Conservation (phyloP, 1,140 invertebrate genomes). For the Drosophila ogumai region DNA sequence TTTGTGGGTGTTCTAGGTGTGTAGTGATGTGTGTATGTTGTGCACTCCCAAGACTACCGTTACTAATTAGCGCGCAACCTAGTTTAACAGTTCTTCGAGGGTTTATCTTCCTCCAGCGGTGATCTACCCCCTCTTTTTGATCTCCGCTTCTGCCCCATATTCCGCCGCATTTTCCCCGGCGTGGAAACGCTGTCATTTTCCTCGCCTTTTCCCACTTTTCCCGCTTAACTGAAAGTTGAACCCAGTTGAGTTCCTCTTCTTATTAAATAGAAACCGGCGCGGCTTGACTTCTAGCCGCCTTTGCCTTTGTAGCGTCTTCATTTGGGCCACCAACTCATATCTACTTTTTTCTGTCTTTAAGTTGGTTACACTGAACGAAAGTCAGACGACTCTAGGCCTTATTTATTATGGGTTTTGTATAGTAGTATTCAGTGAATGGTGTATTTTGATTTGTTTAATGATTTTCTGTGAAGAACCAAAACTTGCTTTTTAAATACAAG, state of each 20-base stretch:
- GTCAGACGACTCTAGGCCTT: too few species aligned
- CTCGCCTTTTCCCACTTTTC: slow-evolving; percentile 26
- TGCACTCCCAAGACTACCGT: slow-evolving; percentile 70
- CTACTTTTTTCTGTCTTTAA: slow-evolving; percentile 5
- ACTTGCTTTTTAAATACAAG: not conserved
- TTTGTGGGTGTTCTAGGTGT: slow-evolving; percentile 16
- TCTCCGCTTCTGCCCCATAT: slow-evolving; percentile 5
- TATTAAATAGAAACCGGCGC: slow-evolving; percentile 60
- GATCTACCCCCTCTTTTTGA: slow-evolving; percentile 25
- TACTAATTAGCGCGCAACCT: slow-evolving; percentile 79
- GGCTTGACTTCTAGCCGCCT: slow-evolving; percentile 59
- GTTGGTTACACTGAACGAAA: slow-evolving; percentile 12
- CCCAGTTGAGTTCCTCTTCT: slow-evolving; percentile 54
- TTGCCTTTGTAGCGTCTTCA: slow-evolving; percentile 43
- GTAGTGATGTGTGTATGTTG: slow-evolving; percentile 54
- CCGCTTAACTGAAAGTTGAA: slow-evolving; percentile 31
- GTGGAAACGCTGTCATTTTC: not conserved
- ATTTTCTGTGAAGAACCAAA: not conserved
- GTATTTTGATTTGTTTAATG: not conserved
- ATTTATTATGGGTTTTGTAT: not conserved
- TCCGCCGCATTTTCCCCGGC: not conserved
- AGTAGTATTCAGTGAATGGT: not conserved
- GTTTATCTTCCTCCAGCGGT: slow-evolving; percentile 49
- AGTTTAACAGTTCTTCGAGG: slow-evolving; percentile 78
- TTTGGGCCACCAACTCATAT: slow-evolving; percentile 13